Base-by-base conservation (phyloP, 2,888 invertebrate species). In the Unio delphinus region DNA sequence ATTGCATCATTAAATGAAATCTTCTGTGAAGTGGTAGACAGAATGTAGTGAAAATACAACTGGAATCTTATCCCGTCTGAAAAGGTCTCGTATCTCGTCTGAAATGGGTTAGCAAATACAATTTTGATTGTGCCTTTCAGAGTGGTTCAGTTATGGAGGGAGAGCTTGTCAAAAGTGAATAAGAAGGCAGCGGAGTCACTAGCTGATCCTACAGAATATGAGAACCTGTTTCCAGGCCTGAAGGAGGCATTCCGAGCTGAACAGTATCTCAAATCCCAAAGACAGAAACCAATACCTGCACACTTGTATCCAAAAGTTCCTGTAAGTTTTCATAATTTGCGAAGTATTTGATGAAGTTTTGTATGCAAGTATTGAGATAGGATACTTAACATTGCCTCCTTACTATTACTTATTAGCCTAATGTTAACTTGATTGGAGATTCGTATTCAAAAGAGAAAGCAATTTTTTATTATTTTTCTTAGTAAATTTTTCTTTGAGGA, bases 121-220 rank as follows among this genome's bases (percentile, higher is more conserved):
- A 64, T 54, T 56, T 68, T 66, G 15, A 55, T 59, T 66, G 62
- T 65, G 57, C 66, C 67, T 75, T 66, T 3, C 74, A 93, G 94
- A 73, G 93, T 98, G 54, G 95, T 99, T 1, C 93, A 94, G 73
- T 89, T 95, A 65, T 99, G 99, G 99, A 94, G 95, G 78, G 94
- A 94, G 67, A 93, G 94, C 71, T 91, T 96, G 8, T 92, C 94
- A 0, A 92, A 93, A 73, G 93, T 94, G 0, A 97, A 95, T 90
- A 95, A 95, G 88, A 98, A 97, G 89, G 95, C 96, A 0, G 96
- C 96, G 0, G 96, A 97, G 87, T 95, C 97, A 64, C 92, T 99
- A 73, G 99, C 99, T 0, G 97, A 98, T 92, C 99, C 99, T 0
- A 93, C 93, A 61, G 94, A 96, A 83, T 99, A 99, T 88, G 97